phyloP scores from a whole-genome alignment of 2,113 vertebrate genomes.

The Pedetes capensis region DNA sequence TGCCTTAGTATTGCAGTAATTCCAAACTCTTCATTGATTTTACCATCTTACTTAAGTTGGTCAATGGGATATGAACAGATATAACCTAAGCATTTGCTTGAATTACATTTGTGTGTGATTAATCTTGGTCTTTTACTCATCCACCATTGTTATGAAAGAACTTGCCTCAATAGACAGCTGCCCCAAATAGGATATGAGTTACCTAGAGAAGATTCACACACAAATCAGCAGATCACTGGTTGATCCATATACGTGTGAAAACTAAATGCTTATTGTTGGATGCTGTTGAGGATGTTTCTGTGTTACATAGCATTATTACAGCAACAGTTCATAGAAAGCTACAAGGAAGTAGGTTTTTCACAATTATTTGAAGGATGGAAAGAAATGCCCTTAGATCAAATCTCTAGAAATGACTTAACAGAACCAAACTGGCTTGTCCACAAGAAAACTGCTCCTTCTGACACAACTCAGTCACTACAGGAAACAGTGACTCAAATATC shows the following conservation, averaged over 20 bases:
- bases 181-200: not conserved
- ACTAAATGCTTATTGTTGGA: not conserved
- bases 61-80: not conserved
- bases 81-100: not conserved
- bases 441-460: not conserved
- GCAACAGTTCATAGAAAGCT: not conserved
- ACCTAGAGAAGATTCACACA: not conserved
- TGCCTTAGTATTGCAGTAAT: not conserved
- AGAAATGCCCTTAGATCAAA: not conserved
- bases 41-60: not conserved
- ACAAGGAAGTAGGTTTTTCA: not conserved
- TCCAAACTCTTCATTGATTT: not conserved
- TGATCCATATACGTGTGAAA: not conserved
- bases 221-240: not conserved
- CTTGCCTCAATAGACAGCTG: fast-evolving
- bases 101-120: not conserved
- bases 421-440: not conserved
- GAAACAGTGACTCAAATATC: not conserved
- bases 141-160: not conserved
- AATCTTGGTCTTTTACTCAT: not conserved
- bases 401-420: not conserved
- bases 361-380: not conserved
- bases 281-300: not conserved
- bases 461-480: not conserved
- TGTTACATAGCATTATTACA: not conserved